Conservation (phyloP, 2,113 vertebrate genomes). For the Morone chrysops region DNA sequence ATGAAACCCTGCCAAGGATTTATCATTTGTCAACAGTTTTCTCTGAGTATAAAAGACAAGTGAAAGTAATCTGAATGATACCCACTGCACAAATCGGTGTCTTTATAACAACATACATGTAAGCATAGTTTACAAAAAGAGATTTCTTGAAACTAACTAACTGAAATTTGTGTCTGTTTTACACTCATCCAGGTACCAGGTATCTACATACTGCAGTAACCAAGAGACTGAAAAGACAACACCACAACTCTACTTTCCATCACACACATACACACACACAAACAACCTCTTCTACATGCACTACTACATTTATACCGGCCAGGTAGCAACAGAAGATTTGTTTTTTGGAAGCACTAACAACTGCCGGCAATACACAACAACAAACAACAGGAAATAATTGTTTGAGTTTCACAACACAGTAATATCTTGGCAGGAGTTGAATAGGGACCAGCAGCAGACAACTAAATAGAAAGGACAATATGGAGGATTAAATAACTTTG, state of each 20-base stretch:
- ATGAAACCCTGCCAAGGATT: slow-evolving; percentile 43
- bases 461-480: slow-evolving; percentile 62
- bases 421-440: slow-evolving; percentile 67
- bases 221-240: background rate
- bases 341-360: slow-evolving; percentile 37
- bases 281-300: slow-evolving; percentile 6
- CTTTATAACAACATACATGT: slow-evolving; percentile 10
- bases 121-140: background rate
- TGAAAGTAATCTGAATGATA: slow-evolving; percentile 40
- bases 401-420: slow-evolving; percentile 49
- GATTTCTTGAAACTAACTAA: background rate
- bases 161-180: background rate
- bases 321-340: slow-evolving; percentile 17
- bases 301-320: background rate
- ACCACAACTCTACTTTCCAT: background rate
- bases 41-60: slow-evolving; percentile 25
- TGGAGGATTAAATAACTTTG: slow-evolving; percentile 67
- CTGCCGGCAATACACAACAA: slow-evolving; percentile 35
- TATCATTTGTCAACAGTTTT: slow-evolving; percentile 45
- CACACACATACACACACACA: background rate
- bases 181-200: slow-evolving; percentile 2
- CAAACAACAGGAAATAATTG: slow-evolving; percentile 21
- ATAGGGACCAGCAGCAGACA: slow-evolving; percentile 46
- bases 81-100: background rate
- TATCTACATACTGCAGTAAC: background rate